These are phyloP conservation scores for Rhinatrema bivittatum DNA, from an alignment of 2,797 vertebrate species.

Conservation along the genomic window DNA sequence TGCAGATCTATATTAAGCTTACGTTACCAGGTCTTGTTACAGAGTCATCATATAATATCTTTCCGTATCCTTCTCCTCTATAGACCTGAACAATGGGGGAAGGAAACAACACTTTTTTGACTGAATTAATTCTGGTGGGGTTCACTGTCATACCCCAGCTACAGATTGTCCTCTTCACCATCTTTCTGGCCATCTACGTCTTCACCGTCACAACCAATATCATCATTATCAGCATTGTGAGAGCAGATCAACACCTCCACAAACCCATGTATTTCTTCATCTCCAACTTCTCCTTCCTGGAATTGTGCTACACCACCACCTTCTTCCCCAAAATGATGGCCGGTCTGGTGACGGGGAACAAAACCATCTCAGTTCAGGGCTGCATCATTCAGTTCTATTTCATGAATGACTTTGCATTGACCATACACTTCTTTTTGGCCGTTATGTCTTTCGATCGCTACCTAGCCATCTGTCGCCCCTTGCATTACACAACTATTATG, in stretches of 20 bases:
- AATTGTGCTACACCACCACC: conserved; percentile 8
- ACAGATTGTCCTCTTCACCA: conserved; percentile 5
- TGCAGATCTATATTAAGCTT: no score
- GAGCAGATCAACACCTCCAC: background rate
- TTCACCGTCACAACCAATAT: conserved; percentile 8
- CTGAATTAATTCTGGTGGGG: conserved; percentile 18
- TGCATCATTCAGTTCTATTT: conserved; percentile 28
- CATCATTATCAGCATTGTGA: conserved; percentile 5
- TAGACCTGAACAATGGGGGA: no score
- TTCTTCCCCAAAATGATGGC: conserved; percentile 11
- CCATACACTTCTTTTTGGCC: conserved; percentile 27
- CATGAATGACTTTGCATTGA: conserved; percentile 19
- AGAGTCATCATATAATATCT: no score
- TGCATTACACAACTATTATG: no score
- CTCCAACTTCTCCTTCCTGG: conserved; percentile 19
- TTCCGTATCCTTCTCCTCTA: no score
- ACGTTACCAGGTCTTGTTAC: no score
- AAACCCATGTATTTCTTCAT: conserved; percentile 16
- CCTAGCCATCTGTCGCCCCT: no score
- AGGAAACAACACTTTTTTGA: no score
- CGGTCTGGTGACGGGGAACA: conserved; percentile 16
- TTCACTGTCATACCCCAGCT: conserved; percentile 13
- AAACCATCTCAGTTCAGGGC: conserved; percentile 18
- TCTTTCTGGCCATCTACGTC: conserved; percentile 8
- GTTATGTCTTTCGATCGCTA: conserved; percentile 33